phyloP scores from a whole-genome alignment of 2,113 vertebrate species.

The Corythornis vintsioides region DNA sequence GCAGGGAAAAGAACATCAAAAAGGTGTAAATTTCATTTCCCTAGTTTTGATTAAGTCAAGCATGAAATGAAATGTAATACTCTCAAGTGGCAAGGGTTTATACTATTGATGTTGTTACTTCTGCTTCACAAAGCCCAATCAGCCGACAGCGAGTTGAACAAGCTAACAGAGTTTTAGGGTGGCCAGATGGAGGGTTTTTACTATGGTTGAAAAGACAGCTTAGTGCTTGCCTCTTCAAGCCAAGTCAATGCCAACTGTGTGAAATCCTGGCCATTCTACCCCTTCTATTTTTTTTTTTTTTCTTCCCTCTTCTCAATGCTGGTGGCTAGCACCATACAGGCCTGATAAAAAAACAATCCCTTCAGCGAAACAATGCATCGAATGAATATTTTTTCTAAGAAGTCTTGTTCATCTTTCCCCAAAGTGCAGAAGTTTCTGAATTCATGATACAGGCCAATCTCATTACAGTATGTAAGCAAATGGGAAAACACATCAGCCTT shows the following conservation, averaged over 20 bases:
- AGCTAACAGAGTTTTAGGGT: slow-evolving; percentile 95
- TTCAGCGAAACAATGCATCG: slow-evolving; percentile 83
- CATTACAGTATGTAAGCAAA: neutral
- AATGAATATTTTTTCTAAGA: slow-evolving; percentile 77
- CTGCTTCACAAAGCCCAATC: slow-evolving; percentile 99
- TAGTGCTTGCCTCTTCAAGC: slow-evolving; percentile 99
- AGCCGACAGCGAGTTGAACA: slow-evolving; percentile 93
- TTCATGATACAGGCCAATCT: neutral
- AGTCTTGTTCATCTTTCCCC: slow-evolving; percentile 71
- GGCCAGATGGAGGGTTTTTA: slow-evolving; percentile 99
- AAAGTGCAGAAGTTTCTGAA: neutral
- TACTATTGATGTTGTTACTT: slow-evolving; percentile 99
- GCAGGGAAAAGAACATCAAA: slow-evolving; percentile 99
- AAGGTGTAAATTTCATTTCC: slow-evolving; percentile 99
- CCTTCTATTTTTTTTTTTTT: neutral
- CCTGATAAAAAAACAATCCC: slow-evolving; percentile 80
- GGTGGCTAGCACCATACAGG: slow-evolving; percentile 84
- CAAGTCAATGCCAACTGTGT: slow-evolving; percentile 98
- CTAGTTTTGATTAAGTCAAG: slow-evolving; percentile 99
- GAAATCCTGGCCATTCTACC: slow-evolving; percentile 91
- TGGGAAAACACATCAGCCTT: neutral
- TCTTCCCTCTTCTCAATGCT: slow-evolving; percentile 66
- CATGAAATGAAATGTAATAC: slow-evolving; percentile 99
- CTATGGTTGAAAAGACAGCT: slow-evolving; percentile 99
- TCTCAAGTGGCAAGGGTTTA: slow-evolving; percentile 99